A percentile compares a stretch with the other conserved stretches of the same genome.
Conservation (phyloP, 2,888 invertebrate species). For the Eledona agricola region DNA sequence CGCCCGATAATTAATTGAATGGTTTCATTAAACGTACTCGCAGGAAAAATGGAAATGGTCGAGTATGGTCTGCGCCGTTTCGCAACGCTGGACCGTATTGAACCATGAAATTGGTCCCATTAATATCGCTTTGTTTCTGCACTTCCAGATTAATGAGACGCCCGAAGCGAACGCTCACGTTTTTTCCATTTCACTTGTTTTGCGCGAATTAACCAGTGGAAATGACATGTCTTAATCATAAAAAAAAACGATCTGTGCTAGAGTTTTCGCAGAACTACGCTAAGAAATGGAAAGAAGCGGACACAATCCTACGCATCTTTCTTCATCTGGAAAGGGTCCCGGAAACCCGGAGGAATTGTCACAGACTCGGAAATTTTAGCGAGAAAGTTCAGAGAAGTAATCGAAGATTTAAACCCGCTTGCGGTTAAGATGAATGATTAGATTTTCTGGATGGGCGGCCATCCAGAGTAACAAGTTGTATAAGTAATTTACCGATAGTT, state of each 20-base stretch:
- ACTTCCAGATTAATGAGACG: conserved; percentile 13
- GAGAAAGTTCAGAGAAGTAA: neutral
- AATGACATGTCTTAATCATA: conserved; percentile 13
- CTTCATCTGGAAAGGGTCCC: too few relatives aligned
- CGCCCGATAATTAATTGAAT: neutral
- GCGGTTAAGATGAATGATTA: too few relatives aligned
- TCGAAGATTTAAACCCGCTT: too few relatives aligned
- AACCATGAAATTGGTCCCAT: conserved; percentile 19
- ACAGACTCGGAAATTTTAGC: neutral
- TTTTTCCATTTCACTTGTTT: too few relatives aligned
- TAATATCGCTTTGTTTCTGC: conserved; percentile 20
- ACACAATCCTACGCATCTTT: conserved; percentile 10
- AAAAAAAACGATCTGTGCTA: conserved; percentile 3
- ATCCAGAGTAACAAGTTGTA: too few relatives aligned
- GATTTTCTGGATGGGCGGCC: too few relatives aligned
- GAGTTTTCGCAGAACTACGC: conserved; percentile 5
- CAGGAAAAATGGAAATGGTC: conserved; percentile 5
- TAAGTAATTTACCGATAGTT: too few relatives aligned
- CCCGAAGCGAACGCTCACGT: neutral
- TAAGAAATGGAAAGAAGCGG: conserved; percentile 9
- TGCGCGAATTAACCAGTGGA: conserved; percentile 18
- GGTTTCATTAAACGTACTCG: neutral
- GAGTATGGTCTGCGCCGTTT: conserved; percentile 10
- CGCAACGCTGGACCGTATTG: conserved; percentile 11
- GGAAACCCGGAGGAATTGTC: neutral